Percentiles rank a stretch among this genome's conserved stretches.
Evolutionary conservation across 2,888 invertebrate genomes (phyloP).

Genomic region (Tiliacea aurago): DNA sequence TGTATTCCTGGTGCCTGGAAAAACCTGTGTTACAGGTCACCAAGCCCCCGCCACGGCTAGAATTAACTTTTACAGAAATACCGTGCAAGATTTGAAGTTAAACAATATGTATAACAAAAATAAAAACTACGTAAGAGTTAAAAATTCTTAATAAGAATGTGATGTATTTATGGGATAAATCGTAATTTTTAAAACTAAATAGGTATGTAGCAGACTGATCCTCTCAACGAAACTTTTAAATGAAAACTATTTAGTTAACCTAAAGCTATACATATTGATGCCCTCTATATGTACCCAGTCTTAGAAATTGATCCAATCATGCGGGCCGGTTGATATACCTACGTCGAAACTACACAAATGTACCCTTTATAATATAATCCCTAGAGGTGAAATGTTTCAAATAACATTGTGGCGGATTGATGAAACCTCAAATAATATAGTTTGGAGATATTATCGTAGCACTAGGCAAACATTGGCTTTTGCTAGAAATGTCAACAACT

Average conservation of each 20-base stretch:
- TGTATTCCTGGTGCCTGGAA: too few relatives aligned
- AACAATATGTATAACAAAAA: too few relatives aligned
- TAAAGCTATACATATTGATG: slow-evolving; percentile 19
- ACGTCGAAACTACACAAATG: slow-evolving; percentile 48
- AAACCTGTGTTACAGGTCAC: too few relatives aligned
- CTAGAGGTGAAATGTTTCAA: slow-evolving; percentile 59
- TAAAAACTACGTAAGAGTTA: too few relatives aligned
- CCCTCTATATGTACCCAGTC: slow-evolving; percentile 33
- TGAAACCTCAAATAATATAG: slow-evolving; percentile 50
- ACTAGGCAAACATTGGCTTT: slow-evolving; percentile 60
- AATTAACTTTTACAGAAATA: too few relatives aligned
- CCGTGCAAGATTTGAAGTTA: too few relatives aligned
- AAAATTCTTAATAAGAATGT: too few relatives aligned
- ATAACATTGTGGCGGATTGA: slow-evolving; percentile 54
- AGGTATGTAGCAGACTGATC: neutral
- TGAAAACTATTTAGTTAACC: slow-evolving; percentile 30
- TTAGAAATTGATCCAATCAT: slow-evolving; percentile 62
- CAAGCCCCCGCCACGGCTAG: too few relatives aligned
- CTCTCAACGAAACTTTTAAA: slow-evolving; percentile 15
- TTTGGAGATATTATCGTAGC: slow-evolving; percentile 60
- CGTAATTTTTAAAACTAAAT: neutral
- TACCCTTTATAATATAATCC: slow-evolving; percentile 62
- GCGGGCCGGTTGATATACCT: slow-evolving; percentile 53
- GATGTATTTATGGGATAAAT: neutral
- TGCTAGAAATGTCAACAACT: slow-evolving; percentile 26